phyloP scores from a whole-genome alignment of 1,140 invertebrate genomes.

The Choristoneura fumiferana region DNA sequence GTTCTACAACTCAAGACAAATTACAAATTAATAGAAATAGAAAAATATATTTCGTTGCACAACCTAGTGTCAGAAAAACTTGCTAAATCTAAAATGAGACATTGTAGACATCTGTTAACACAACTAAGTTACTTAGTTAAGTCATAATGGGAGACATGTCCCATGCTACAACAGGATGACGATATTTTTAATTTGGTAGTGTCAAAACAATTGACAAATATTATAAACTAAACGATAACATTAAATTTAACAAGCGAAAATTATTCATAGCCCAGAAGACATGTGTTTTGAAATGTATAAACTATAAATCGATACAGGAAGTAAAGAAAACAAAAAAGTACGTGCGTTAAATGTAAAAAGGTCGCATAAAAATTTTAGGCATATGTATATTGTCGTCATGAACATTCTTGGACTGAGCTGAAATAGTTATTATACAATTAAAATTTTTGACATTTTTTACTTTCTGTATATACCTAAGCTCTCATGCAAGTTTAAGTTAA shows the following conservation, averaged over 20 bases:
- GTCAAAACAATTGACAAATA: neutral
- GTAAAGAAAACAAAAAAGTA: too few relatives aligned
- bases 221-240: slow-evolving; percentile 1
- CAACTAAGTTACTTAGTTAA: too few relatives aligned
- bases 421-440: too few relatives aligned
- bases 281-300: slow-evolving; percentile 3
- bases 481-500: neutral
- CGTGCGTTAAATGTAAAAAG: too few relatives aligned
- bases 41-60: slow-evolving; percentile 48
- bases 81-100: neutral
- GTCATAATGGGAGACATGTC: too few relatives aligned
- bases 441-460: neutral
- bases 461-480: neutral
- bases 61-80: slow-evolving; percentile 33
- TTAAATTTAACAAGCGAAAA: neutral
- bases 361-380: too few relatives aligned
- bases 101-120: too few relatives aligned
- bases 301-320: too few relatives aligned
- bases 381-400: too few relatives aligned
- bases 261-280: slow-evolving; percentile 9
- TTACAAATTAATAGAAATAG: slow-evolving; percentile 4
- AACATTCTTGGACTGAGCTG: too few relatives aligned
- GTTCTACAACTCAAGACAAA: slow-evolving; percentile 2
- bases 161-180: too few relatives aligned
- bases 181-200: neutral